phyloP scores from a whole-genome alignment of 2,797 vertebrate genomes.

The Squalus acanthias region DNA sequence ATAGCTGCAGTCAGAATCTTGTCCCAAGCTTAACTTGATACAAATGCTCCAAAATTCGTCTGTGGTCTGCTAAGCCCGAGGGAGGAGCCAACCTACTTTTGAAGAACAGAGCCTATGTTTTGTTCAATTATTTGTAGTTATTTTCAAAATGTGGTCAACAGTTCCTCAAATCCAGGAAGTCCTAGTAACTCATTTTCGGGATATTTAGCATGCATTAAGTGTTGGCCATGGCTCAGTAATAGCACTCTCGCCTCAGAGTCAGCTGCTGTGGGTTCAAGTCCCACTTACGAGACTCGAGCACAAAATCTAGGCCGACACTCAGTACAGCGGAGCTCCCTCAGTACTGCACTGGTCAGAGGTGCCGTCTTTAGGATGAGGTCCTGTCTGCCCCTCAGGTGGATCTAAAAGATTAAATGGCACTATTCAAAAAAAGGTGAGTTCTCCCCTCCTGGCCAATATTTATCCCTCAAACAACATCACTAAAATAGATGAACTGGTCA shows the following conservation, averaged over 20 bases:
- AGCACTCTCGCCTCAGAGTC: neutral
- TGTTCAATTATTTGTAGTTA: neutral
- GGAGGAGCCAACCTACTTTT: neutral
- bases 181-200: neutral
- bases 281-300: neutral
- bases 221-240: neutral
- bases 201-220: neutral
- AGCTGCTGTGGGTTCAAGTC: neutral
- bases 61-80: neutral
- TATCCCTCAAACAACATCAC: neutral
- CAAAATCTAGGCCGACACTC: neutral
- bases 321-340: neutral
- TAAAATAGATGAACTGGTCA: neutral
- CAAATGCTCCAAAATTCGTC: neutral
- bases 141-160: neutral
- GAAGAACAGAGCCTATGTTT: neutral
- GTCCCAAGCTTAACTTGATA: neutral
- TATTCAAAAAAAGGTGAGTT: neutral
- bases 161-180: neutral
- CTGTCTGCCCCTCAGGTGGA: neutral
- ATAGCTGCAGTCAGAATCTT: neutral
- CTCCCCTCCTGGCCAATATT: neutral
- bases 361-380: neutral
- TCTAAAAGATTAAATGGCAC: neutral
- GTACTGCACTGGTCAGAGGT: neutral